phyloP scores from a whole-genome alignment of 2,113 vertebrate genomes.

The Chelonoidis abingdonii region DNA sequence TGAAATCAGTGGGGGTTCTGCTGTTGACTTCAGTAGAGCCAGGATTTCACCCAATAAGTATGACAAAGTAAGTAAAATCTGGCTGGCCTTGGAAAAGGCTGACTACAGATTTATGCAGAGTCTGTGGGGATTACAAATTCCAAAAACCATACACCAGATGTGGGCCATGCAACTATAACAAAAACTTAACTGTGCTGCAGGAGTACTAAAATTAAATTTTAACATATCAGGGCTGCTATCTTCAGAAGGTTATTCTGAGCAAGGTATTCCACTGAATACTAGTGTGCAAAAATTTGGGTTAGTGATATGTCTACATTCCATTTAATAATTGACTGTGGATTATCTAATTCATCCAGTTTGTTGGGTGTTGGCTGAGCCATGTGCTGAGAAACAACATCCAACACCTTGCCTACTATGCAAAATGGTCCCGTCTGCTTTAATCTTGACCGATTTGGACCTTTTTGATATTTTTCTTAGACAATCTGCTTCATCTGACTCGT shows the following conservation, averaged over 20 bases:
- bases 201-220: neutral
- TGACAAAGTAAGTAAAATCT: neutral
- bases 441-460: slow-evolving; percentile 63
- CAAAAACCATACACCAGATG: neutral
- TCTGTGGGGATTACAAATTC: neutral
- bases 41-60: neutral
- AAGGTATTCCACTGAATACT: slow-evolving; percentile 1
- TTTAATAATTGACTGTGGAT: slow-evolving; percentile 29
- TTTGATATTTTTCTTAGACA: slow-evolving; percentile 79
- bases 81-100: neutral
- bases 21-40: neutral
- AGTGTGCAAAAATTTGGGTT: slow-evolving; percentile 1
- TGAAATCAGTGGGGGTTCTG: neutral
- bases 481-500: slow-evolving; percentile 81
- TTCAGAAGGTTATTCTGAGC: neutral
- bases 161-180: neutral
- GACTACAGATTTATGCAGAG: slow-evolving; percentile 1
- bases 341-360: slow-evolving; percentile 28
- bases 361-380: neutral
- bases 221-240: neutral
- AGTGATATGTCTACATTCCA: slow-evolving; percentile 6
- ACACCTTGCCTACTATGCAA: neutral
- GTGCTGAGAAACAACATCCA: neutral
- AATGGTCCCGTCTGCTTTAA: neutral
- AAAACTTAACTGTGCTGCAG: neutral